Evolutionary conservation across 2,113 vertebrate species (phyloP).

Genomic region (Myotis brandtii): DNA sequence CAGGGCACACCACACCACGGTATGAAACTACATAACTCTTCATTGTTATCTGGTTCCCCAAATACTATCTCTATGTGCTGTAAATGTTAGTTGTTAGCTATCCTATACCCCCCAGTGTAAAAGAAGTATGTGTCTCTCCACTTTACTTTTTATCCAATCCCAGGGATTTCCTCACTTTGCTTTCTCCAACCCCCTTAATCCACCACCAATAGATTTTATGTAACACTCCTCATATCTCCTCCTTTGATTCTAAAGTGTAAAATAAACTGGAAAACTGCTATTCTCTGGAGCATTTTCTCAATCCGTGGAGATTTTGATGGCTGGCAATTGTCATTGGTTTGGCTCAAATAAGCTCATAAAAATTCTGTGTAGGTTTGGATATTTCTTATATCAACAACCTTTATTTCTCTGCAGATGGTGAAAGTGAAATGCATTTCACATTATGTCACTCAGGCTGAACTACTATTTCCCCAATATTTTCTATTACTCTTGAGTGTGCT

Average conservation of each 20-base stretch:
- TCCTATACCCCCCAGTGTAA: not conserved
- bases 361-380: not conserved
- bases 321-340: not conserved
- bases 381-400: not conserved
- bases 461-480: not conserved
- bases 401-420: not conserved
- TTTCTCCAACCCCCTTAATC: not conserved
- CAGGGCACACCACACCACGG: not conserved
- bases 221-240: not conserved
- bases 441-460: not conserved
- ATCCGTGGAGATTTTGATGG: not conserved
- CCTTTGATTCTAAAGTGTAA: not conserved
- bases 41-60: not conserved
- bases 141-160: not conserved
- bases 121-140: not conserved
- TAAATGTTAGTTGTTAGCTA: not conserved
- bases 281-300: not conserved
- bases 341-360: not conserved
- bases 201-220: not conserved
- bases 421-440: not conserved
- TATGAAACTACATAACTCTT: not conserved
- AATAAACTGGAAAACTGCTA: not conserved
- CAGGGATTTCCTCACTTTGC: not conserved
- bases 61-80: not conserved
- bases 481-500: not conserved